A percentile compares a stretch with the other conserved stretches of the same genome.
Evolutionary conservation across 2,888 invertebrate genomes (phyloP).

Genomic region (Andrena trimmerana): DNA sequence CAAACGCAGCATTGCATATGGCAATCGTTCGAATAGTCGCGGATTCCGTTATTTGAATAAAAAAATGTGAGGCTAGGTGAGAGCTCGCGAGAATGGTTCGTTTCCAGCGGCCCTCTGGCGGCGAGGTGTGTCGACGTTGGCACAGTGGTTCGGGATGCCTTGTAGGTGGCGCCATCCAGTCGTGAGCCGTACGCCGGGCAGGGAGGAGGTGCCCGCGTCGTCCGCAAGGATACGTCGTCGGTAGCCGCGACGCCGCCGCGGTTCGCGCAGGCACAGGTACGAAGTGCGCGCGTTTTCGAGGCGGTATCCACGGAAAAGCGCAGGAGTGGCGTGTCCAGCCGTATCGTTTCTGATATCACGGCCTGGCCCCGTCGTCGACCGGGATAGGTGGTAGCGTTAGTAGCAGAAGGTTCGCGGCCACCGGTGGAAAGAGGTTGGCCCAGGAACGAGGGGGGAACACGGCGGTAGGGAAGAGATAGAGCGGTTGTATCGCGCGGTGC

Average conservation of each 20-base stretch:
- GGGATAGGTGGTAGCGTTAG: conserved; percentile 11
- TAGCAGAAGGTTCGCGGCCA: conserved; percentile 26
- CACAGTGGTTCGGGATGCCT: conserved; percentile 39
- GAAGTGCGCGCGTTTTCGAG: conserved; percentile 66
- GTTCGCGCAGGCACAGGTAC: conserved; percentile 67
- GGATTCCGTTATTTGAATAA: background rate
- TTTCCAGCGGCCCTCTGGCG: background rate
- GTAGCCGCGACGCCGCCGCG: conserved; percentile 65
- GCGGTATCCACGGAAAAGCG: conserved; percentile 56
- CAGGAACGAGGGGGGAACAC: conserved; percentile 28
- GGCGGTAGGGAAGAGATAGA: conserved; percentile 44
- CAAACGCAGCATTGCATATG: no score
- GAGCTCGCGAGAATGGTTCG: background rate
- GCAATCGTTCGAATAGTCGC: background rate
- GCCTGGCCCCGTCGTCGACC: conserved; percentile 29
- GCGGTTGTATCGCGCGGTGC: conserved; percentile 67
- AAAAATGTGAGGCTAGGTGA: background rate
- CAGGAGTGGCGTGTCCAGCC: conserved; percentile 63
- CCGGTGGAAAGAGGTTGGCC: conserved; percentile 23
- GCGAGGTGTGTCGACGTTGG: background rate
- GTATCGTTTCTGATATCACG: conserved; percentile 46
- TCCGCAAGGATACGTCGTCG: conserved; percentile 70
- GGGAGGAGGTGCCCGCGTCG: conserved; percentile 63
- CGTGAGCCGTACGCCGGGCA: conserved; percentile 67
- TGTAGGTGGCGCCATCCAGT: conserved; percentile 78